Base-by-base conservation (phyloP, 2,113 vertebrate species). In the Caranx melampygus region DNA sequence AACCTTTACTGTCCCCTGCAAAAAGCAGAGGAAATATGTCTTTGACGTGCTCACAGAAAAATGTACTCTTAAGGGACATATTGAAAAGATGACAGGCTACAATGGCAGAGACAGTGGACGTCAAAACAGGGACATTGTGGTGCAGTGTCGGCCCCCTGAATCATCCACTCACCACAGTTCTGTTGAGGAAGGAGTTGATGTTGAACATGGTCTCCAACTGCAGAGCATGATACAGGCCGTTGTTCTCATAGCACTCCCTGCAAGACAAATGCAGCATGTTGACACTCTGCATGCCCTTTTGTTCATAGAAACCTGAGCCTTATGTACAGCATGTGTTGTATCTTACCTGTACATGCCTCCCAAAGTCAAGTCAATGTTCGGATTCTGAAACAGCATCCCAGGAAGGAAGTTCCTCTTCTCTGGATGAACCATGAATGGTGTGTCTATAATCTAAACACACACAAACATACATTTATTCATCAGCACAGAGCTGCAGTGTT, bases 161-260 rank as follows among this genome's bases (percentile, higher is more conserved):
- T 16, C 47, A 49, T 11, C 6, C 54, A 91, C 97, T 92, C 89
- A 98, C 98, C 94, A 95, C 89, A 31, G 92, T 94, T 68, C 94
- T 91, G 91, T 96, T 95, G 64, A 99, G 90, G 86, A 96, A 93
- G 10, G 93, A 88, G 85, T 96, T 96, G 60, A 99, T 87, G 81
- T 97, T 95, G 84, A 98, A 98, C 49, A 94, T 83, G 37, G 96
- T 91, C 73, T 99, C 96, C 44, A 99, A 92, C 73, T 96, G 96
- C 75, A 99, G 95, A 4, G 97, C 94, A 10, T 96, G 92, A 82
- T 98, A 99, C 83, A 98, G 90, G 31, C 97, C 97, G 79, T 94
- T 96, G 84, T 97, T 97, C 51, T 97, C 95, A 78, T 96, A 95
- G 93, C 98, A 99, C 6, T 97, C 95, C 54, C 98, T 99, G 12